Conservation (phyloP, 2,888 invertebrate species). For the Falcaria lacertinaria region DNA sequence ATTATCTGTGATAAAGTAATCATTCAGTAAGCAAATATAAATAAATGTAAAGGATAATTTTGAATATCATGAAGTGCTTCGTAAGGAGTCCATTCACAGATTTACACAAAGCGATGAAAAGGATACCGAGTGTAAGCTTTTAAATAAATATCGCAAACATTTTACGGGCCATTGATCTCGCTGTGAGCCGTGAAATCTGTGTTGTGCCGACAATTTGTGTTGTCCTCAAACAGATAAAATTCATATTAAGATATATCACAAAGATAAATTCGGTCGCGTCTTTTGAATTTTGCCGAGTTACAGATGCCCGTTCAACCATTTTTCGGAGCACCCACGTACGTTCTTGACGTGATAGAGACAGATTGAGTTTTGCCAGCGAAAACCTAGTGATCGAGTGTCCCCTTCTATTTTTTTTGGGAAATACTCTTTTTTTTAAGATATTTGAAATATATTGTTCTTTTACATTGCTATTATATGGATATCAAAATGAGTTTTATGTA, state of each 20-base stretch:
- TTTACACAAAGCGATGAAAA: constrained; percentile 12
- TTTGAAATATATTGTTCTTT: constrained; percentile 1
- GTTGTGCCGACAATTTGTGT: constrained; percentile 30
- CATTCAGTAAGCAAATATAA: too few species aligned
- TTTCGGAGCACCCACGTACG: constrained; percentile 12
- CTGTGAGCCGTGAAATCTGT: constrained; percentile 37
- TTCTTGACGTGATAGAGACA: constrained; percentile 30
- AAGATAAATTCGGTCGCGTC: constrained; percentile 12
- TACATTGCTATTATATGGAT: not conserved
- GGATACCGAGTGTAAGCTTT: constrained; percentile 7
- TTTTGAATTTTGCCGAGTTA: constrained; percentile 17
- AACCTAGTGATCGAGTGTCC: constrained; percentile 27
- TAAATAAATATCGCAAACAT: constrained; percentile 36
- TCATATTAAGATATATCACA: constrained; percentile 20
- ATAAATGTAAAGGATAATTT: too few species aligned
- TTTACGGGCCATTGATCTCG: constrained; percentile 33
- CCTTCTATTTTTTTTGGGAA: constrained; percentile 16
- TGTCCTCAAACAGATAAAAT: constrained; percentile 28
- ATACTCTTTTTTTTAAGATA: constrained; percentile 12
- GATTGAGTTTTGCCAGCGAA: constrained; percentile 24
- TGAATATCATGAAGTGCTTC: too few species aligned
- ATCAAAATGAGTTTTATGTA: too few species aligned
- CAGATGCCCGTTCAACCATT: constrained; percentile 13
- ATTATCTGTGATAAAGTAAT: too few species aligned
- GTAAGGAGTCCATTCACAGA: not conserved